These are phyloP conservation scores for Anolis carolinensis DNA, from an alignment of 2,113 vertebrate species.

Conservation along the genomic window DNA sequence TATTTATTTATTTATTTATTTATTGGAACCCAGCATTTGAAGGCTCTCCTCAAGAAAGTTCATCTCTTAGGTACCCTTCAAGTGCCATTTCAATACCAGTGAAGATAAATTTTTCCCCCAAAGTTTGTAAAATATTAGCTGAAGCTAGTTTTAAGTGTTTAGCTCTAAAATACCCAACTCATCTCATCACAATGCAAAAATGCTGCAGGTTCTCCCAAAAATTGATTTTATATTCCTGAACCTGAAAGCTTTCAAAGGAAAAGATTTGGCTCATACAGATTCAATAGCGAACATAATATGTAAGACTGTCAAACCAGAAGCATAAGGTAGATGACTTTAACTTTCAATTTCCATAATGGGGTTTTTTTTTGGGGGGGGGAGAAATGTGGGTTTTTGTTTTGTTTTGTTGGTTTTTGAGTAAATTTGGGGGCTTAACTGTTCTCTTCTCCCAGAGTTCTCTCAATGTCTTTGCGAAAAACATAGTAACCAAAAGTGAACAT, in stretches of 20 bases:
- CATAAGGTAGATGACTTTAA: neutral
- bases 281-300: neutral
- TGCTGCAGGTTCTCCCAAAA: neutral
- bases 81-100: neutral
- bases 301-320: neutral
- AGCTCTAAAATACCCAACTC: neutral
- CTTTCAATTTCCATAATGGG: neutral
- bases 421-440: constrained; percentile 5
- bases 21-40: neutral
- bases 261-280: neutral
- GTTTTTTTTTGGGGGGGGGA: neutral
- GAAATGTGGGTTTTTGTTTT: neutral
- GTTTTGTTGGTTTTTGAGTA: neutral
- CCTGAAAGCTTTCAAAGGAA: neutral
- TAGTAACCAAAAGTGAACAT: neutral
- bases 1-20: too few relatives aligned
- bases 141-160: neutral
- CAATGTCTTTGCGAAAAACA: constrained; percentile 5
- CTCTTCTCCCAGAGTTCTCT: neutral
- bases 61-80: neutral
- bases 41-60: neutral
- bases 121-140: neutral
- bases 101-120: neutral
- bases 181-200: neutral
- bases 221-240: neutral